phyloP scores from a whole-genome alignment of 2,888 invertebrate genomes.

The Macrophya alboannulata region DNA sequence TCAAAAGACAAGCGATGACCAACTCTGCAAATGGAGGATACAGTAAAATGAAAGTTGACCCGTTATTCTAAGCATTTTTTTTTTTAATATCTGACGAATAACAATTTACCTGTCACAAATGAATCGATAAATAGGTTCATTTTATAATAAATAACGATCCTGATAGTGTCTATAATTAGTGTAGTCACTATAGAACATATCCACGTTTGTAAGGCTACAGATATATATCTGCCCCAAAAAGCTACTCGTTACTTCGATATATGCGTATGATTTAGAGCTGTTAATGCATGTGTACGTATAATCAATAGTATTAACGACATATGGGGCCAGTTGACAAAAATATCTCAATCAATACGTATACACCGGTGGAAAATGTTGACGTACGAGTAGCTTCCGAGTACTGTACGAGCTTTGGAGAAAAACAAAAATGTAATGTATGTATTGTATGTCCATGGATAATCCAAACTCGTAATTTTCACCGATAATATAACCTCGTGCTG shows the following conservation, averaged over 20 bases:
- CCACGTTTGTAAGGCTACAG: neutral
- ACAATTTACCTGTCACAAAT: neutral
- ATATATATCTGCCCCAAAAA: neutral
- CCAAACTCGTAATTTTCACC: neutral
- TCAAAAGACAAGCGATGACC: neutral
- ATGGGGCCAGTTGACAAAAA: neutral
- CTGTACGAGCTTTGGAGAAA: neutral
- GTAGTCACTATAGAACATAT: neutral
- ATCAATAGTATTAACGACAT: slow-evolving; percentile 27
- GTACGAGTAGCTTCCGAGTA: neutral
- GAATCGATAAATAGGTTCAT: too few relatives aligned
- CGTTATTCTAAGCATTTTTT: too few relatives aligned
- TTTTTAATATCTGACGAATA: too few relatives aligned
- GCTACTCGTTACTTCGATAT: neutral
- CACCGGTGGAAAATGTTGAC: neutral
- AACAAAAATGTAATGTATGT: neutral
- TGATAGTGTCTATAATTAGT: neutral
- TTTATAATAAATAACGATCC: too few relatives aligned
- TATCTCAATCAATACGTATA: slow-evolving; percentile 5
- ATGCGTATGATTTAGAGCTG: neutral
- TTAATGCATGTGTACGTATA: neutral
- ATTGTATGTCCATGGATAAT: too few relatives aligned
- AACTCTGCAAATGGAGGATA: neutral
- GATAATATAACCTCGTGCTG: neutral
- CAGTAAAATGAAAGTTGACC: too few relatives aligned